Conservation (phyloP, 2,797 vertebrate genomes). For the Tragopan temminckii region DNA sequence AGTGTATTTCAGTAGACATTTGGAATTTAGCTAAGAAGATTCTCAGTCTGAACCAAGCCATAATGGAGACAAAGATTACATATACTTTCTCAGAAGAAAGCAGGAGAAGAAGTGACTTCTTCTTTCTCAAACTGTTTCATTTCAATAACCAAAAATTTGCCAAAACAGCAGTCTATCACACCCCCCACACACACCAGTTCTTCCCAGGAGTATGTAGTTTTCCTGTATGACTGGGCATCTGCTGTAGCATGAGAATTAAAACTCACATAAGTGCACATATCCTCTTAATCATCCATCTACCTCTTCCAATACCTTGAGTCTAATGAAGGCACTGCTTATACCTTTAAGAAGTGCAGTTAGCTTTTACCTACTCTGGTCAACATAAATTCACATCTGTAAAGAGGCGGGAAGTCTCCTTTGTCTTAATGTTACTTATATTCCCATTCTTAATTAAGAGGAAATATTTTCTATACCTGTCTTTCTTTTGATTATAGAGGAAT, state of each 20-base stretch:
- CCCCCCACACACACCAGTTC: too few relatives aligned
- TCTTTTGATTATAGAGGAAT: neutral
- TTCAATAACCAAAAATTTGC: slow-evolving; percentile 21
- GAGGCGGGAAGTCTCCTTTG: neutral
- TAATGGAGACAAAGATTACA: slow-evolving; percentile 26
- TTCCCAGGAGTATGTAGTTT: neutral
- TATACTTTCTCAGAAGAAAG: neutral
- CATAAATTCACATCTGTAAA: neutral
- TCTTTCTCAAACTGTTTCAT: slow-evolving; percentile 6
- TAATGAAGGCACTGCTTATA: neutral
- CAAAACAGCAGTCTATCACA: neutral
- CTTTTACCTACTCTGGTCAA: neutral
- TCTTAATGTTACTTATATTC: neutral
- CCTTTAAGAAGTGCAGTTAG: neutral
- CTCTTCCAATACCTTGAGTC: neutral
- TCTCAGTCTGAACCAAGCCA: slow-evolving; percentile 24
- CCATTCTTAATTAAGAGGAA: neutral
- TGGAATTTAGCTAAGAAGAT: slow-evolving; percentile 65
- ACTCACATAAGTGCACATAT: neutral
- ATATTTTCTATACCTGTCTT: neutral
- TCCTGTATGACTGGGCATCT: neutral
- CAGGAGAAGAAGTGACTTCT: neutral
- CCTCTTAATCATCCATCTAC: neutral
- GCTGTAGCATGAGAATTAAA: neutral
- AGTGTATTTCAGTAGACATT: slow-evolving; percentile 58